A percentile compares a stretch with the other conserved stretches of the same genome.
These are phyloP conservation scores for Drosophila lutescens DNA, from an alignment of 2,888 invertebrate genomes.

Conservation along the genomic window DNA sequence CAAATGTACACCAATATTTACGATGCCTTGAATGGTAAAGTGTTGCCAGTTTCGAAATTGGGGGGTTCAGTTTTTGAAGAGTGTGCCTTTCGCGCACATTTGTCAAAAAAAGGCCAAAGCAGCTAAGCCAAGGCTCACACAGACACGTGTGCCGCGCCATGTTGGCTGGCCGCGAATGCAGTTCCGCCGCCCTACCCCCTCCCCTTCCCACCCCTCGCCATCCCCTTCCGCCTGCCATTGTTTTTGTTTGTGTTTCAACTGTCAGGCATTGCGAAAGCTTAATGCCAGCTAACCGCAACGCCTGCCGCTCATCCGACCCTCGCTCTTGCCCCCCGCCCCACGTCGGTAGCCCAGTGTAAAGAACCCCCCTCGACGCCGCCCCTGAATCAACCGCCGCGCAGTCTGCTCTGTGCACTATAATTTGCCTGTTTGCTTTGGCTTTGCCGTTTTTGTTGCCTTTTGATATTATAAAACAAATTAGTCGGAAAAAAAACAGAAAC, in stretches of 20 bases:
- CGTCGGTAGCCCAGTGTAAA: background rate
- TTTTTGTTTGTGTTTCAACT: conserved; percentile 46
- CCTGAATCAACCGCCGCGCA: conserved; percentile 64
- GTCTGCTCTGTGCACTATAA: conserved; percentile 73
- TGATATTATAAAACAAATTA: conserved; percentile 77
- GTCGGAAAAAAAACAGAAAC: conserved; percentile 58
- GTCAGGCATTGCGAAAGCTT: conserved; percentile 70
- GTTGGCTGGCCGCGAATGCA: conserved; percentile 65
- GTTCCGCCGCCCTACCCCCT: conserved; percentile 27
- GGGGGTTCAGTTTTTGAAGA: background rate
- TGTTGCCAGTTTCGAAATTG: no score
- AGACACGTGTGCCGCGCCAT: conserved; percentile 72
- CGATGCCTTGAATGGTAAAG: no score
- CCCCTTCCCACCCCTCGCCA: conserved; percentile 1
- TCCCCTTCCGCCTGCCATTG: conserved; percentile 1
- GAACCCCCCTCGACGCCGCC: background rate
- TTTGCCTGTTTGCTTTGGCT: conserved; percentile 63
- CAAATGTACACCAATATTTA: no score
- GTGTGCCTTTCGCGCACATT: conserved; percentile 37
- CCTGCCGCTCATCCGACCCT: conserved; percentile 25
- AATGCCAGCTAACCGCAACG: conserved; percentile 64
- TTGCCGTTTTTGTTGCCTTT: conserved; percentile 46
- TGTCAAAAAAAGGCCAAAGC: conserved; percentile 49
- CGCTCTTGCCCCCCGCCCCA: conserved; percentile 16
- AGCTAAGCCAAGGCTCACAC: conserved; percentile 49